Base-by-base conservation (phyloP, 2,113 vertebrate species). In the Ophiodon elongatus region DNA sequence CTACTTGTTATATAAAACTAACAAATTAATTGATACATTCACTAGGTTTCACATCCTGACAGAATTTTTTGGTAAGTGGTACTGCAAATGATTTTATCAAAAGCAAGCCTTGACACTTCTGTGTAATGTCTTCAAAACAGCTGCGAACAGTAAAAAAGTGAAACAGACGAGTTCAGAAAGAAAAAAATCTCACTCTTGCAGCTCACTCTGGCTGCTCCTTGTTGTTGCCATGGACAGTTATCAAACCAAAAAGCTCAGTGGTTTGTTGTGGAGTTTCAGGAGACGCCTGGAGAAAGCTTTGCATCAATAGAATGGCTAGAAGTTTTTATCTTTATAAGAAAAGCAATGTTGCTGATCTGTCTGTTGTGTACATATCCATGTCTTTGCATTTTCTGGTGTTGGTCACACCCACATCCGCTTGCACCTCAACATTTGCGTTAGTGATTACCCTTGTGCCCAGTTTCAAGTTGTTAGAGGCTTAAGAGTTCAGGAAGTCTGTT, bases 401-500 rank as follows among this genome's bases (percentile, higher is more conserved):
- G 31, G 25, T 27, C 2, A 8, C 52, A 33, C 8, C n/a, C 17
- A 37, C 68, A 27, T 57, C 39, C 2, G 5, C 29, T 62, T 35
- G 37, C 31, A 37, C 45, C 37, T 23, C 6, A 57, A 63, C 25
- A 2, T 54, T 14, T 75, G 14, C n/a, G 2, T 66, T 75, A 15
- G 62, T 2, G 31, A 52, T 65, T 83, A 76, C 5, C 41, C 43
- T 41, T 47, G 70, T 70, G 29, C 19, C 35, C 35, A 70, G 37
- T 65, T 74, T 70, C 21, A 31, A 9, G 56, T 19, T 0, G 1
- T 47, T 23, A 47, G 21, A 79, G 25, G 43, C 35, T 75, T 57
- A 57, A 76, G 47, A 81, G 73, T 77, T 66, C 52, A 73, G 39
- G 66, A 35, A 62, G 78, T 63, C 74, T 8, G 14, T 79, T 70